Evolutionary conservation across 2,888 invertebrate genomes (phyloP).

Genomic region (Cheilosia grossa): DNA sequence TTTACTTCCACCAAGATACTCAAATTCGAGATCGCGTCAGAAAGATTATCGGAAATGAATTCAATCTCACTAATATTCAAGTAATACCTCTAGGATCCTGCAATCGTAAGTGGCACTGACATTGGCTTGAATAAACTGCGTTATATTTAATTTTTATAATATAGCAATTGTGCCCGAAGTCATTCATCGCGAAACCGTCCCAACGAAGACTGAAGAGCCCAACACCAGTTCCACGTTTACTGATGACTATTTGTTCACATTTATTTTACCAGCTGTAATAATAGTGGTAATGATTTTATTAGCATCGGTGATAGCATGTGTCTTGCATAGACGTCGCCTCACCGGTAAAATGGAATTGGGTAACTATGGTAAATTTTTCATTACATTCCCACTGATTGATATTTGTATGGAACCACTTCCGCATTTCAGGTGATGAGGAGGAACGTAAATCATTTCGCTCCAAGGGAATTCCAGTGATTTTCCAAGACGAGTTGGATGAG

Average conservation of each 20-base stretch:
- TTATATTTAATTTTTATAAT: conserved; percentile 28
- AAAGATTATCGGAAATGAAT: conserved; percentile 86
- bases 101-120: conserved; percentile 82
- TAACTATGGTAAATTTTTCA: conserved; percentile 54
- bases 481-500: conserved; percentile 98
- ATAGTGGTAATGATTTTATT: conserved; percentile 94
- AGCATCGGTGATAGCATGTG: conserved; percentile 93
- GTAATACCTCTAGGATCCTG: conserved; percentile 85
- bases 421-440: conserved; percentile 87
- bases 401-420: not conserved
- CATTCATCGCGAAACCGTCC: conserved; percentile 79
- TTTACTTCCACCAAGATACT: conserved; percentile 88
- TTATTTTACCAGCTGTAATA: conserved; percentile 94
- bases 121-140: not conserved
- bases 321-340: conserved; percentile 92
- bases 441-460: conserved; percentile 92
- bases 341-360: conserved; percentile 93
- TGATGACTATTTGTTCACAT: conserved; percentile 90
- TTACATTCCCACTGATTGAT: not conserved
- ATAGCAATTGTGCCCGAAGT: conserved; percentile 78
- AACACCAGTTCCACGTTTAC: conserved; percentile 83
- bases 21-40: conserved; percentile 84
- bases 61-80: conserved; percentile 85
- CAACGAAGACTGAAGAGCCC: conserved; percentile 81
- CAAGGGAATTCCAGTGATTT: conserved; percentile 96